These are phyloP conservation scores for Salvator merianae DNA, from an alignment of 2,113 vertebrate genomes.

Conservation along the genomic window DNA sequence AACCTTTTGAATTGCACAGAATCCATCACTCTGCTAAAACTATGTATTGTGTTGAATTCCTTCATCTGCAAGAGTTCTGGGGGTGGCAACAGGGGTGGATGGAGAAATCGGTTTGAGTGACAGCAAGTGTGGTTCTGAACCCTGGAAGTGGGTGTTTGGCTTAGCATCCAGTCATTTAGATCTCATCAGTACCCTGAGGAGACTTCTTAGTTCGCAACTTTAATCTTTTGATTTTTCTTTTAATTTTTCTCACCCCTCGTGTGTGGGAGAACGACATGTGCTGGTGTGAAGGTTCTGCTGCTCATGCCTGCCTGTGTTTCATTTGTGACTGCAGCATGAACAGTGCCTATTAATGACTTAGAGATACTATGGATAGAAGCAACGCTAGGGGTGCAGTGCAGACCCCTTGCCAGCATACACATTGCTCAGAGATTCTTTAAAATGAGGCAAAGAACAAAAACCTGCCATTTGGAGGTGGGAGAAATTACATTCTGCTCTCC, in stretches of 20 bases:
- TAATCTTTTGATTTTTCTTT: constrained; percentile 41
- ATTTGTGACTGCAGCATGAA: accelerated
- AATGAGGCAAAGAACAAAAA: not conserved
- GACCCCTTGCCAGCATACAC: not conserved
- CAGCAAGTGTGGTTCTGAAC: not conserved
- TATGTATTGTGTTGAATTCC: not conserved
- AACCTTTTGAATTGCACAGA: not conserved
- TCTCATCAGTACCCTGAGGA: constrained; percentile 41
- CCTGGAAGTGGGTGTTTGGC: constrained; percentile 40
- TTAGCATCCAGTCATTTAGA: constrained; percentile 34
- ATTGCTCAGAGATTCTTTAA: not conserved
- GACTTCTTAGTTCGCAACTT: constrained; percentile 39
- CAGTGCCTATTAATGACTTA: accelerated
- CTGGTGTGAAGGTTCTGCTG: not conserved
- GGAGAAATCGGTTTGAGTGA: not conserved
- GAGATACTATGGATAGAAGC: not conserved
- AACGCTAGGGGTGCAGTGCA: not conserved
- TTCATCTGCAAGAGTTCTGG: not conserved
- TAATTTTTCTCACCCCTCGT: not conserved
- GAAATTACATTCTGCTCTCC: not conserved
- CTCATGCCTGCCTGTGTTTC: not conserved
- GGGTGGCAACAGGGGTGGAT: not conserved
- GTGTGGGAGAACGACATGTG: not conserved
- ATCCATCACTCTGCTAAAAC: not conserved
- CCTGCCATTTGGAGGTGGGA: not conserved